phyloP scores from a whole-genome alignment of 1,140 invertebrate genomes.

The Drosophila rhopaloa region DNA sequence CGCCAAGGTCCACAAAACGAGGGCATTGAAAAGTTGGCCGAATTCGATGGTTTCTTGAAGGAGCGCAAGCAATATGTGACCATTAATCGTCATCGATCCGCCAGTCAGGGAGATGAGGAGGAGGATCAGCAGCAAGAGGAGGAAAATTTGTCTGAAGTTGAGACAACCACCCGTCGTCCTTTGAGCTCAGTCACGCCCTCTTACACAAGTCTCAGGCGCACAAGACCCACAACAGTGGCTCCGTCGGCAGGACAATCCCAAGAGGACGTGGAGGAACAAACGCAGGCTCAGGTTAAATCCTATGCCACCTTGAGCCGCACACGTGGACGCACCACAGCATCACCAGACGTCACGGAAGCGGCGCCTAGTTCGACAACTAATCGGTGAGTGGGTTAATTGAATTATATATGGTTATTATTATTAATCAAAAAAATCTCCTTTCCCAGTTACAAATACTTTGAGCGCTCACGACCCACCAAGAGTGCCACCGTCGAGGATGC shows the following conservation, averaged over 20 bases:
- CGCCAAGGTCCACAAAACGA: conserved; percentile 90
- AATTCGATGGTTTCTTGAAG: conserved; percentile 85
- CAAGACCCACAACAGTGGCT: conserved; percentile 86
- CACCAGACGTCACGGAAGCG: conserved; percentile 30
- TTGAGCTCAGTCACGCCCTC: conserved; percentile 84
- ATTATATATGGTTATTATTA: background rate
- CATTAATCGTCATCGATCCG: conserved; percentile 85
- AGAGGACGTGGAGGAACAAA: conserved; percentile 69
- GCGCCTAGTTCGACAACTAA: conserved; percentile 53
- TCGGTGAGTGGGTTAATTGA: conserved; percentile 31
- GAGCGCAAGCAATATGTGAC: conserved; percentile 85
- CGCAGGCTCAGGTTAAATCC: conserved; percentile 43
- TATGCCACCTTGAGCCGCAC: conserved; percentile 65
- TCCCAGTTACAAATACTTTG: conserved; percentile 75
- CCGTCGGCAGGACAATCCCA: conserved; percentile 57
- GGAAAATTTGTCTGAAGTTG: conserved; percentile 46
- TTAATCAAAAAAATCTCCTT: background rate
- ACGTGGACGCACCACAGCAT: conserved; percentile 47
- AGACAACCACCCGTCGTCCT: conserved; percentile 47
- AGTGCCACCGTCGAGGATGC: conserved; percentile 20
- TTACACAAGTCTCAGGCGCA: conserved; percentile 89
- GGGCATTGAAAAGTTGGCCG: conserved; percentile 86
- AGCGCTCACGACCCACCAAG: conserved; percentile 67
- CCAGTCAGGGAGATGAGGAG: conserved; percentile 27
- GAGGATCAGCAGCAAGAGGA: conserved; percentile 79